A percentile compares a stretch with the other conserved stretches of the same genome.
phyloP scores from a whole-genome alignment of 1,140 invertebrate genomes.

The Cotesia glomerata region DNA sequence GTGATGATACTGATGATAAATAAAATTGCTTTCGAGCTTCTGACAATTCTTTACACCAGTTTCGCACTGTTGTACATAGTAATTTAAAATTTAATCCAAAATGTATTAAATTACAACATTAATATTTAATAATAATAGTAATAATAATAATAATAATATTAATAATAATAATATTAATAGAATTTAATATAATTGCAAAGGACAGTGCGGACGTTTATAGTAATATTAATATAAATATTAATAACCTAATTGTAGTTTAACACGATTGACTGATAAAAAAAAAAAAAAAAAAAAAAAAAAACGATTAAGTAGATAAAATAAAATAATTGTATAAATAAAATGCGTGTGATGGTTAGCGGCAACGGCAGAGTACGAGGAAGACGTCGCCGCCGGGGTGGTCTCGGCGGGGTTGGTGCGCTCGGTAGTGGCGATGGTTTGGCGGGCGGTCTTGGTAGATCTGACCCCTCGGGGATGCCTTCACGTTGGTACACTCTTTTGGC shows the following conservation, averaged over 20 bases:
- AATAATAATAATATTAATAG: not conserved
- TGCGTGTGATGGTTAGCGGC: constrained; percentile 53
- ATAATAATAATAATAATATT: too few species aligned
- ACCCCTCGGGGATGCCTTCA: constrained; percentile 68
- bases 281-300: too few species aligned
- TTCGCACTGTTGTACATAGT: constrained; percentile 18
- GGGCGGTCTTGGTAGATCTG: constrained; percentile 58
- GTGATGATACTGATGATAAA: not conserved
- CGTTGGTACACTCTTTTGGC: constrained; percentile 89
- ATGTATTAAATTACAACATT: not conserved
- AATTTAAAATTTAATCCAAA: not conserved
- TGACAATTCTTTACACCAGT: constrained; percentile 7
- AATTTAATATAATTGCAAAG: not conserved
- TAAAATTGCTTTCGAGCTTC: constrained; percentile 9
- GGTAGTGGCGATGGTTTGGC: constrained; percentile 55
- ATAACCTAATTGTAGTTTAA: not conserved
- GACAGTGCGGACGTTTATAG: constrained; percentile 5
- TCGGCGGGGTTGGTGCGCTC: constrained; percentile 59
- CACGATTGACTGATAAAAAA: not conserved
- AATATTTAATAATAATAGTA: not conserved
- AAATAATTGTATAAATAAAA: constrained; percentile 4
- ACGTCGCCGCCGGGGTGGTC: constrained; percentile 55
- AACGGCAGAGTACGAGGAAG: constrained; percentile 58
- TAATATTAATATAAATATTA: not conserved
- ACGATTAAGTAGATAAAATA: not conserved